Conservation (phyloP, 2,888 invertebrate genomes). For the Agrilus biguttatus region DNA sequence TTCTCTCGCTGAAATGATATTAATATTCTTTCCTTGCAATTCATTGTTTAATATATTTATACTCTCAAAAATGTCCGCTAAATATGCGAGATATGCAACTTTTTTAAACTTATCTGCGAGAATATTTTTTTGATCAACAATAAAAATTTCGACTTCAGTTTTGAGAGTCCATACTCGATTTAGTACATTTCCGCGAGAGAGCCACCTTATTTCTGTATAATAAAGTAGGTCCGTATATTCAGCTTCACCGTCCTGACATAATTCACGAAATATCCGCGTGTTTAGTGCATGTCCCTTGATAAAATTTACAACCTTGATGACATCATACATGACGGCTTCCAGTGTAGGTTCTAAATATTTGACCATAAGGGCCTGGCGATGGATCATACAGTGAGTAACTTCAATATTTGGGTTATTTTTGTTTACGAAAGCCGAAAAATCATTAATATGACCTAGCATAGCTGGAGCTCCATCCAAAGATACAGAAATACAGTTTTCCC, state of each 20-base stretch:
- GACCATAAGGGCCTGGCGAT: conserved; percentile 12
- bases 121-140: conserved; percentile 4
- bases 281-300: conserved; percentile 13
- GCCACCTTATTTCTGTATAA: conserved; percentile 4
- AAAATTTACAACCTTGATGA: conserved; percentile 11
- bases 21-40: conserved; percentile 4
- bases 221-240: conserved; percentile 10
- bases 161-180: background rate
- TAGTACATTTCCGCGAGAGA: conserved; percentile 2
- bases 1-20: conserved; percentile 4
- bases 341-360: conserved; percentile 13
- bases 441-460: conserved; percentile 13
- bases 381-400: conserved; percentile 14
- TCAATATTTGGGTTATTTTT: conserved; percentile 13
- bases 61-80: conserved; percentile 5
- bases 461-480: conserved; percentile 12
- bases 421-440: conserved; percentile 13
- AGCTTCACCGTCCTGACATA: conserved; percentile 14
- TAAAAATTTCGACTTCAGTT: too few relatives aligned
- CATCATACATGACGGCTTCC: conserved; percentile 13
- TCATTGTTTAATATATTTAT: conserved; percentile 6
- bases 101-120: conserved; percentile 4
- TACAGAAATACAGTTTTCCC: conserved; percentile 13
- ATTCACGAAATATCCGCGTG: conserved; percentile 14
- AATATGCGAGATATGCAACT: conserved; percentile 4